Evolutionary conservation across 2,888 invertebrate genomes (phyloP).

Genomic region (Ormyrus thymus): DNA sequence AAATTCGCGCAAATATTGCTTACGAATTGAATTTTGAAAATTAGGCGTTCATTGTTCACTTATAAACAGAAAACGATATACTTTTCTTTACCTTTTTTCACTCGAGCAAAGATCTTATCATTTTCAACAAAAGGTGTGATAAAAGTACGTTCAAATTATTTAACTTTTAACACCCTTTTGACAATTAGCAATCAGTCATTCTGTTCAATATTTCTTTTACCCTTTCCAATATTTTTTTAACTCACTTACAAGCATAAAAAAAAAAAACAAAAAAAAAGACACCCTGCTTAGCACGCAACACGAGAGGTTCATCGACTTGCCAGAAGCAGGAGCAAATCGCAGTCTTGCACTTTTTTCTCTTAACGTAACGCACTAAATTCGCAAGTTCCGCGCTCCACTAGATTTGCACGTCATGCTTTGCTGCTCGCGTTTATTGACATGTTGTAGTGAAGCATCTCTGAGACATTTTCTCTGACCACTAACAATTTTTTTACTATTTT

Average conservation of each 20-base stretch:
- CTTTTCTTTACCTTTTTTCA: neutral
- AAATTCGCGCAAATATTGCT: neutral
- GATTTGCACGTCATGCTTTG: conserved; percentile 69
- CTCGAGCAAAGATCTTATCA: neutral
- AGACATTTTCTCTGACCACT: conserved; percentile 60
- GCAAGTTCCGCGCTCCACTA: neutral
- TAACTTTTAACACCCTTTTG: too few species aligned
- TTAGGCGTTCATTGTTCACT: too few species aligned
- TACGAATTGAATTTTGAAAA: too few species aligned
- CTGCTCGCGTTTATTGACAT: conserved; percentile 63
- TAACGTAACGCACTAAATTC: neutral
- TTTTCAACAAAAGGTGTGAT: neutral
- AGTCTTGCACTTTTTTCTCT: neutral
- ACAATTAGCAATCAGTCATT: too few species aligned
- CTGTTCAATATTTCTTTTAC: neutral
- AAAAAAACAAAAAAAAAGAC: conserved; percentile 11
- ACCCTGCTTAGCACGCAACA: conserved; percentile 35
- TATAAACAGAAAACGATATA: neutral
- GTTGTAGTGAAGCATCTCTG: conserved; percentile 64
- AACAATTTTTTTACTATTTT: conserved; percentile 54
- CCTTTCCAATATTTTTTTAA: neutral
- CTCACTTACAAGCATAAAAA: neutral
- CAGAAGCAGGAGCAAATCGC: conserved; percentile 33
- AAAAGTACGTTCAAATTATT: too few species aligned
- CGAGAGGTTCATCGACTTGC: conserved; percentile 67